These are phyloP conservation scores for Bicyclus anynana DNA, from an alignment of 1,140 invertebrate species.

Conservation along the genomic window DNA sequence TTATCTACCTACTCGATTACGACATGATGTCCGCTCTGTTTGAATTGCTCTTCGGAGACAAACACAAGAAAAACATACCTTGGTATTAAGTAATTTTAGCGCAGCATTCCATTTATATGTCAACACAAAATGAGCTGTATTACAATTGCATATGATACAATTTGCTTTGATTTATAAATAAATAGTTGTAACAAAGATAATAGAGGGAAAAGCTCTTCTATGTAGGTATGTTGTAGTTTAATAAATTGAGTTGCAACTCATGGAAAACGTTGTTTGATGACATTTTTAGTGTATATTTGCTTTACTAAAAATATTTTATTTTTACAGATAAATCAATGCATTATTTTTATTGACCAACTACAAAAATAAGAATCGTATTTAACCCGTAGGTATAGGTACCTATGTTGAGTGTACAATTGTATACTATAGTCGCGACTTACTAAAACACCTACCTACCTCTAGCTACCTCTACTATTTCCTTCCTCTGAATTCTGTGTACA, in stretches of 20 bases:
- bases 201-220: background rate
- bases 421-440: no score
- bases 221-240: background rate
- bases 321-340: no score
- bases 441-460: no score
- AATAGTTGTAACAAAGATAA: background rate
- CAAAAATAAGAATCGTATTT: no score
- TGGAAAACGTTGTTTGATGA: background rate
- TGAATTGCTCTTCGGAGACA: conserved; percentile 60
- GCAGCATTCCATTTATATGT: background rate
- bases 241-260: background rate
- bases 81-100: conserved; percentile 35
- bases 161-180: background rate
- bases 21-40: conserved; percentile 53
- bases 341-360: no score
- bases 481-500: no score
- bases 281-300: background rate
- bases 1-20: conserved; percentile 27
- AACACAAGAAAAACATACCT: conserved; percentile 62
- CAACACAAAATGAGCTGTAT: conserved; percentile 20
- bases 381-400: no score
- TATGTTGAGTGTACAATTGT: no score
- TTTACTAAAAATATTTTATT: no score
- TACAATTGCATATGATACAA: background rate
- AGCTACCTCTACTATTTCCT: no score